Base-by-base conservation (phyloP, 2,113 vertebrate species). In the Caretta caretta region DNA sequence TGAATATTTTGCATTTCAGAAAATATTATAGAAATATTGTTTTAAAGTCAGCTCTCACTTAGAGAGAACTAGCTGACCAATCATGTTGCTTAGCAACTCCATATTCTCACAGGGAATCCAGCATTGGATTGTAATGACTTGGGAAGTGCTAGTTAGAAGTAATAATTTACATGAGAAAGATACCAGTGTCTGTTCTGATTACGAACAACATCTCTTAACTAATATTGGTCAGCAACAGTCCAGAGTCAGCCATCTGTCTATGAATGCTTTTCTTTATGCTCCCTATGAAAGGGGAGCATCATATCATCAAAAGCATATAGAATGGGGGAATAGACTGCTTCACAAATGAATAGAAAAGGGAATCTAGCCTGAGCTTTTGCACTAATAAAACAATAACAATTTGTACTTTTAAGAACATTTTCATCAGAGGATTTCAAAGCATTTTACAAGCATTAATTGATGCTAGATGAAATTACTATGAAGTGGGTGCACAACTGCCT, bases 1-100 rank as follows among this genome's bases (percentile, higher is more conserved):
- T 97, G 97, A 95, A 78, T 19, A 83, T 35, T 72, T 85, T 81
- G 53, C 27, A 93, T 97, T 88, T 96, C 81, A 90, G 84, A 93
- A 95, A 89, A 97, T 81, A 96, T 97, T 90, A 91, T 42, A 92
- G 85, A 89, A 83, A 96, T 72, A 5, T 5, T 89, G 95, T 85
- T 94, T 97, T 93, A 96, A 96, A 96, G 56, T 69, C 72, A 96
- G 20, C 27, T 94, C 50, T 88, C 65, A 51, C 72, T 95, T 96
- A 87, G 56, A 75, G 62, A 57, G 35, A 96, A 90, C 88, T 89
- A 57, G 38, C 78, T 97, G 98, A 97, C 96, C 95, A 96, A 49
- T 93, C 90, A 91, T 87, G 97, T 98, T 97, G 96, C 97, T 95
- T 98, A 96, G 95, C 96, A 98, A 98, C 96, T 95, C 76, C 84